These are phyloP conservation scores for Argyresthia albistria DNA, from an alignment of 2,888 invertebrate genomes.

Conservation along the genomic window DNA sequence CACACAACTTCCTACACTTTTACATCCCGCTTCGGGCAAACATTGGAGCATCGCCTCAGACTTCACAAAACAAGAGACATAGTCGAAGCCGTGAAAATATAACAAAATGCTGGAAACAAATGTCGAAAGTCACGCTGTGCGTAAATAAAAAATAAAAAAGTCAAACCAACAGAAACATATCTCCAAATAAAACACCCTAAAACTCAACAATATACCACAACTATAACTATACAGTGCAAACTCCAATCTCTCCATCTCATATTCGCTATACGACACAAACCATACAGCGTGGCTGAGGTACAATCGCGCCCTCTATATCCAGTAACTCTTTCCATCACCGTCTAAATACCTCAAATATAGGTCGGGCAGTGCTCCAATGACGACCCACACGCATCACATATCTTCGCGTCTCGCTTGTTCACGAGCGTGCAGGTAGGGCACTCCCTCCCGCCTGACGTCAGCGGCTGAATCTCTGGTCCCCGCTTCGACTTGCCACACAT, in stretches of 20 bases:
- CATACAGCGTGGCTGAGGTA: too few species aligned
- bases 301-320: too few species aligned
- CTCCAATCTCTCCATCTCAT: not conserved
- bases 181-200: not conserved
- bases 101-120: not conserved
- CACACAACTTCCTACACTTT: too few species aligned
- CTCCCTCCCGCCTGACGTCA: conserved; percentile 81
- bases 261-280: too few species aligned
- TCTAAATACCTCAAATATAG: conserved; percentile 68
- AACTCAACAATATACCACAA: not conserved
- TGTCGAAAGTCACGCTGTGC: too few species aligned
- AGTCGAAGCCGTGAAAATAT: not conserved
- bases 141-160: not conserved
- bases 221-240: not conserved
- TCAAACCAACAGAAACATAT: not conserved
- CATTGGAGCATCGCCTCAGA: too few species aligned
- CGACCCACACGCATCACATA: conserved; percentile 79
- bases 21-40: too few species aligned
- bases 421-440: conserved; percentile 84
- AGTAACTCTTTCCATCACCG: not conserved
- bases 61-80: too few species aligned
- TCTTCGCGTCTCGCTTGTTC: conserved; percentile 75
- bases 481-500: conserved; percentile 80
- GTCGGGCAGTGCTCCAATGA: conserved; percentile 83
- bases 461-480: conserved; percentile 74